phyloP scores from a whole-genome alignment of 2,888 invertebrate species.

The Bombylius discolor region DNA sequence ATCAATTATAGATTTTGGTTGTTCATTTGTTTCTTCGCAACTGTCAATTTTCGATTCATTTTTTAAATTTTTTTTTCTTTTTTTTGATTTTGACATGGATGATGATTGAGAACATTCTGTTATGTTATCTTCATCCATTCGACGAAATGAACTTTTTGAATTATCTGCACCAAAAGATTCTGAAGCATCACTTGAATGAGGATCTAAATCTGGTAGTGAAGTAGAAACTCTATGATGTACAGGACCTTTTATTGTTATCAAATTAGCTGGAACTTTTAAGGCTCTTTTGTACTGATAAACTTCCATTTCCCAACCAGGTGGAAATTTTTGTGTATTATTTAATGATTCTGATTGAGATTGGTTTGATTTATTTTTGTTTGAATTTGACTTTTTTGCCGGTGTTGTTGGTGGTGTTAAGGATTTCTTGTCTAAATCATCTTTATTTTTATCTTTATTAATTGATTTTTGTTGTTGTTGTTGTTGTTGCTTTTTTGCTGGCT shows the following conservation, averaged over 20 bases:
- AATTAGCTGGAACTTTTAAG: slow-evolving; percentile 63
- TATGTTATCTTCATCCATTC: slow-evolving; percentile 34
- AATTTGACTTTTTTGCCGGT: slow-evolving; percentile 13
- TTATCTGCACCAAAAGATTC: slow-evolving; percentile 12
- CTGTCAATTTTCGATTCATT: slow-evolving; percentile 5
- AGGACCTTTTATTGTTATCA: slow-evolving; percentile 67
- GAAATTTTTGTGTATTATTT: slow-evolving; percentile 59
- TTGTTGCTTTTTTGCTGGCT: slow-evolving; percentile 20
- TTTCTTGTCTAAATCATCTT: neutral
- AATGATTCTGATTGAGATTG: slow-evolving; percentile 13
- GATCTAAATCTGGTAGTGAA: slow-evolving; percentile 65
- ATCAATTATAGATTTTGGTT: slow-evolving; percentile 33
- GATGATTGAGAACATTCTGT: neutral
- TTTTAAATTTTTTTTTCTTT: slow-evolving; percentile 21
- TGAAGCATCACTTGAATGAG: slow-evolving; percentile 53
- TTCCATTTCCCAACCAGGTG: slow-evolving; percentile 70
- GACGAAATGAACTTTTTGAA: slow-evolving; percentile 41
- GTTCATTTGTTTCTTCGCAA: slow-evolving; percentile 1
- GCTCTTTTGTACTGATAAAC: slow-evolving; percentile 71
- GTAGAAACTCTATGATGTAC: slow-evolving; percentile 57
- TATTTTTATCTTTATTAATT: slow-evolving; percentile 21
- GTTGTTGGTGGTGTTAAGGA: slow-evolving; percentile 1
- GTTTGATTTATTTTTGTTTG: slow-evolving; percentile 22
- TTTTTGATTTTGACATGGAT: slow-evolving; percentile 23
- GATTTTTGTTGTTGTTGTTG: slow-evolving; percentile 26